Base-by-base conservation (phyloP, 2,113 vertebrate species). In the Diglossa brunneiventris region DNA sequence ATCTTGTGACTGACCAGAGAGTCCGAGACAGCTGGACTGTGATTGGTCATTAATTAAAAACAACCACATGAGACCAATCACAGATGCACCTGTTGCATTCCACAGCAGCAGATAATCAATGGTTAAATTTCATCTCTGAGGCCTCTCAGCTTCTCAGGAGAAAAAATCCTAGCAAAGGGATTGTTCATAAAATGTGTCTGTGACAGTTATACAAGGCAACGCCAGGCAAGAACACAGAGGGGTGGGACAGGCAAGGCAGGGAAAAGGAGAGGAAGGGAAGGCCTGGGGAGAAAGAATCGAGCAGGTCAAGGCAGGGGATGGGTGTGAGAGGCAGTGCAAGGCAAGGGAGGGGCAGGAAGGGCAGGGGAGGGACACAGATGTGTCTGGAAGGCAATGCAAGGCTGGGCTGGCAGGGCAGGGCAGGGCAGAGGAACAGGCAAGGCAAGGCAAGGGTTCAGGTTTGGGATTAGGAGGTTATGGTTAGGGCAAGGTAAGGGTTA, bases 301-400 rank as follows among this genome's bases (percentile, higher is more conserved):
- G 8, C 56, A 39, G 44, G 27, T 11, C 1, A 17, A 26, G 56
- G 44, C 35, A 15, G 74, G 44, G 56, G 10, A 26, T 49, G 74
- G n/a, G 56, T 9, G 1, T 4, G 56, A 39, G 24, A 15, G 56
- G 35, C n/a, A 31, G 10, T 26, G 12, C 30, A 20, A 11, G 52
- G 33, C 13, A 11, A 22, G 24, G 72, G 52, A 55, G 12, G 11
- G 61, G 61, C 17, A 41, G 50, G 41, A 37, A 21, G 63, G 27
- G n/a, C 41, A 31, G 12, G 41, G 77, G 10, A 56, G 33, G 41
- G 21, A 33, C 77, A 37, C 41, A 16, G 50, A 20, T 6, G 27
- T 12, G 62, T 15, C 39, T 0, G 0, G 6, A 11, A 46, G 63
- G 77, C 23, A 59, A 4, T 9, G 35, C 23, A 14, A 8, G n/a